These are phyloP conservation scores for Eira barbara DNA, from an alignment of 2,113 vertebrate genomes.

Conservation along the genomic window DNA sequence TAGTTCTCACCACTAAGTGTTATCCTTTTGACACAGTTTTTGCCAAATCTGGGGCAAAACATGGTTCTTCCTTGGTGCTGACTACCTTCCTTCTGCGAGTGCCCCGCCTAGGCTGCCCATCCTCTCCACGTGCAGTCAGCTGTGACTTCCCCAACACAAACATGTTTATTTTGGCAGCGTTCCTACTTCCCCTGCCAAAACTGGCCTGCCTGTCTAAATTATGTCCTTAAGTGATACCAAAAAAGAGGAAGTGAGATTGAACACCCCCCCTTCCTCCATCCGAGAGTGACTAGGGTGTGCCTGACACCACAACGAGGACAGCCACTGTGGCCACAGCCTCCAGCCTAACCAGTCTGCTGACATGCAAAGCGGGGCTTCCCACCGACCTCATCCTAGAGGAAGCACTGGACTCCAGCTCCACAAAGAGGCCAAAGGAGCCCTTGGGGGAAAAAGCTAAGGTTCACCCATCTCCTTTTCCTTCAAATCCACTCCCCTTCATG, in stretches of 20 bases:
- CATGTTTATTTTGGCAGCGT: neutral
- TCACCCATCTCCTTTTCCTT: neutral
- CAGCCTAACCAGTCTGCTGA: neutral
- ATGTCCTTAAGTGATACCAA: slow-evolving; percentile 30
- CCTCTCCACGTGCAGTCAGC: neutral
- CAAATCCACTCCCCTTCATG: neutral
- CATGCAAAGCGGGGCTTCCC: neutral
- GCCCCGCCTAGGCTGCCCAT: neutral
- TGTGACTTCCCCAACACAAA: neutral
- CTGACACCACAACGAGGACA: neutral
- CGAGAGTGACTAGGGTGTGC: neutral
- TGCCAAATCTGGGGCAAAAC: neutral
- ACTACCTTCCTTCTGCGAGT: rapidly evolving
- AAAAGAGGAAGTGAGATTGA: slow-evolving; percentile 35
- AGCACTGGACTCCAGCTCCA: neutral
- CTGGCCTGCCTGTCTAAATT: neutral
- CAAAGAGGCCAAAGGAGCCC: neutral
- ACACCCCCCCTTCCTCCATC: neutral
- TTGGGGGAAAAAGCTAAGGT: neutral
- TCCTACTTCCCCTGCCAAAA: slow-evolving; percentile 38
- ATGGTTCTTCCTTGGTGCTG: neutral
- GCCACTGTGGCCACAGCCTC: neutral
- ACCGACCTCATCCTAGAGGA: neutral
- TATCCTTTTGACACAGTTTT: neutral
- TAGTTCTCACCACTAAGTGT: neutral